Conservation (phyloP, 2,888 invertebrate species). For the Geotrupes spiniger region DNA sequence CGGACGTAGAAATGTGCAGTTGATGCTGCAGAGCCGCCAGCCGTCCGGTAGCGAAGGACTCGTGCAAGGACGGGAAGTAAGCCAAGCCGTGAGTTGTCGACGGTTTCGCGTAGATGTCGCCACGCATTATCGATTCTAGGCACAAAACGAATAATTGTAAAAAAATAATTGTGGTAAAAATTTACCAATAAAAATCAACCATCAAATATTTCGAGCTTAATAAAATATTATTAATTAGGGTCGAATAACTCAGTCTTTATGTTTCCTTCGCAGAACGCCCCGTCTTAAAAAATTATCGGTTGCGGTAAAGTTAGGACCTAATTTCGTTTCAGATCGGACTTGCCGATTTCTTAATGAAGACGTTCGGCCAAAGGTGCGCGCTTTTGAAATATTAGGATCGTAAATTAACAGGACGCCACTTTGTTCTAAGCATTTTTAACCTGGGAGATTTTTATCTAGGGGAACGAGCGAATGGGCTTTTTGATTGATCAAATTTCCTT, state of each 20-base stretch:
- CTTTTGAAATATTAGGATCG: conserved; percentile 15
- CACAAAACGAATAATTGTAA: conserved; percentile 14
- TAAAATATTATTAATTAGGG: too few species aligned
- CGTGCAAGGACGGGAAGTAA: conserved; percentile 39
- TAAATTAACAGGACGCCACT: conserved; percentile 2
- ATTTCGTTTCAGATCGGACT: conserved; percentile 15
- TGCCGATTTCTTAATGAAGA: conserved; percentile 26
- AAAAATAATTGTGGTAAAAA: too few species aligned
- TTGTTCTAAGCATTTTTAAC: not conserved
- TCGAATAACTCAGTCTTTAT: too few species aligned
- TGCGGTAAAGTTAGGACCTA: not conserved
- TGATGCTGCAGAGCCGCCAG: conserved; percentile 56
- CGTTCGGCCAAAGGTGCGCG: conserved; percentile 16
- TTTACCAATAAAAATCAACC: too few species aligned
- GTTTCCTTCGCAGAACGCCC: too few species aligned
- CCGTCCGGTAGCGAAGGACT: conserved; percentile 48
- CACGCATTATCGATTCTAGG: conserved; percentile 38
- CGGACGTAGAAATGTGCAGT: conserved; percentile 53
- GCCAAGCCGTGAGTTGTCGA: conserved; percentile 30
- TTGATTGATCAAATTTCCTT: too few species aligned
- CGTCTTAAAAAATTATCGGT: conserved; percentile 1
- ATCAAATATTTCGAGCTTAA: too few species aligned
- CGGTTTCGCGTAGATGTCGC: conserved; percentile 41
- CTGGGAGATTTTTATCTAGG: too few species aligned
- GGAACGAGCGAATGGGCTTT: too few species aligned